Conservation (phyloP, 2,113 vertebrate genomes). For the Otolemur garnettii region DNA sequence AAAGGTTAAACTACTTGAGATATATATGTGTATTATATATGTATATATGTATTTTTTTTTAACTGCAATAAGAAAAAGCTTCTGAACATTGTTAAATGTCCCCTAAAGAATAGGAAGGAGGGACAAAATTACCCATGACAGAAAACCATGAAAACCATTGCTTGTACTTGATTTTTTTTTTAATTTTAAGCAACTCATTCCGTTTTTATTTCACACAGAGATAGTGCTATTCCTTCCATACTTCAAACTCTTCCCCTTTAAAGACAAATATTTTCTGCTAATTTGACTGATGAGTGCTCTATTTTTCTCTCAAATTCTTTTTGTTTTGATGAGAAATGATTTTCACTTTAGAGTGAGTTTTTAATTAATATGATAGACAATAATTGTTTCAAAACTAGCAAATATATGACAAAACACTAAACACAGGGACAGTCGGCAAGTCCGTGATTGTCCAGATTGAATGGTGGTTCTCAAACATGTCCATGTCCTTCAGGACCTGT, state of each 20-base stretch:
- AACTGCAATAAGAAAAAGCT: background rate
- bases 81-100: background rate
- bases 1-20: too few species aligned
- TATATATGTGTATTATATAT: background rate
- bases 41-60: too few species aligned
- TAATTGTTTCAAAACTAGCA: constrained; percentile 32
- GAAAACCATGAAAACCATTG: background rate
- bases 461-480: background rate
- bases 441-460: background rate
- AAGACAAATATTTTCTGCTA: background rate
- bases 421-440: background rate
- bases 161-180: background rate
- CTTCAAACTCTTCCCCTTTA: background rate
- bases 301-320: background rate
- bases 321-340: background rate
- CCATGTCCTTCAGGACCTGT: background rate
- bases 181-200: background rate
- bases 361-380: constrained; percentile 47
- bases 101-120: too few species aligned
- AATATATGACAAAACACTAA: constrained; percentile 49
- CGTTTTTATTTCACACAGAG: background rate
- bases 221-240: background rate
- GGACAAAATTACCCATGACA: background rate
- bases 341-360: background rate
- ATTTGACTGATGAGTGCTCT: background rate